phyloP scores from a whole-genome alignment of 2,113 vertebrate genomes.

The Halcyon senegalensis region DNA sequence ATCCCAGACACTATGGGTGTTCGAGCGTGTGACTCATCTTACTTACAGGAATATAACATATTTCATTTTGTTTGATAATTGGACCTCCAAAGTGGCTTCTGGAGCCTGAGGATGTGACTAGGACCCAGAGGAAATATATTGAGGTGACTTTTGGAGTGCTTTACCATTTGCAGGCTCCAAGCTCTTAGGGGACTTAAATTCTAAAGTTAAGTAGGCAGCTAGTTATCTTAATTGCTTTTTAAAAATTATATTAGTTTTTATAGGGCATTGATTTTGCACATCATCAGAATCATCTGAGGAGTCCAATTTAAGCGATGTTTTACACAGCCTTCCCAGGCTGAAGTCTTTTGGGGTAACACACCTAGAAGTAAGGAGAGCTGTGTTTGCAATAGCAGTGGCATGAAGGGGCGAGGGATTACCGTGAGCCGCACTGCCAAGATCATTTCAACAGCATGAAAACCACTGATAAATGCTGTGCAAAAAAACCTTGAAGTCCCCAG shows the following conservation, averaged over 20 bases:
- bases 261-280: conserved; percentile 29
- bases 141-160: background rate
- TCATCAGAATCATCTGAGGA: background rate
- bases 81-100: background rate
- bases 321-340: background rate
- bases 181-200: background rate
- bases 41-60: background rate
- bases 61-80: background rate
- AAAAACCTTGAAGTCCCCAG: conserved; percentile 24
- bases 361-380: background rate
- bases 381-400: background rate
- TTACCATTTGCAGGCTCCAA: background rate
- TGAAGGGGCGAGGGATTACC: conserved; percentile 32
- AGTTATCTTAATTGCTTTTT: background rate
- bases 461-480: conserved; percentile 57
- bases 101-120: background rate
- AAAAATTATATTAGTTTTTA: conserved; percentile 41
- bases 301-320: conserved; percentile 7
- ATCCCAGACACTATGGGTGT: background rate
- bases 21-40: background rate
- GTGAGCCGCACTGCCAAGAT: conserved; percentile 50
- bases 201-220: conserved; percentile 5
- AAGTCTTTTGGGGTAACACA: conserved; percentile 5
- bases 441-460: conserved; percentile 61
- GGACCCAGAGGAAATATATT: background rate